A percentile compares a stretch with the other conserved stretches of the same genome.
phyloP scores from a whole-genome alignment of 2,888 invertebrate species.

The Calameuta filiformis region DNA sequence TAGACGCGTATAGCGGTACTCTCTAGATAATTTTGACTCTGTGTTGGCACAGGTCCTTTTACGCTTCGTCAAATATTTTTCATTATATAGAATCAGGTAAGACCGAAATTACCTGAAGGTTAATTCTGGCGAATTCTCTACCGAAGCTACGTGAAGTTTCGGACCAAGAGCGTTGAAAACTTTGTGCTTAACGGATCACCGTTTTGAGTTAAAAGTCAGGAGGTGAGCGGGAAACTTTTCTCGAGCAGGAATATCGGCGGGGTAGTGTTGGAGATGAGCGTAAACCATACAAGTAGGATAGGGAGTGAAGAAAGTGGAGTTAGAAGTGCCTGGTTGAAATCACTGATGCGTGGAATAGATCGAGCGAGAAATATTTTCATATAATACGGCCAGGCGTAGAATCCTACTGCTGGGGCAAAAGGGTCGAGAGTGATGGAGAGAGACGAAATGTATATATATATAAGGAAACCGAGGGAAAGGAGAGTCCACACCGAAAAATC shows the following conservation, averaged over 20 bases:
- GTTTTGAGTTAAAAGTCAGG: background rate
- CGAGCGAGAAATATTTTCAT: background rate
- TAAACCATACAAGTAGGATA: background rate
- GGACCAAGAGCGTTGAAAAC: background rate
- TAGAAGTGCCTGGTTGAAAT: background rate
- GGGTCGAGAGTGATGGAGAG: background rate
- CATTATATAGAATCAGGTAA: background rate
- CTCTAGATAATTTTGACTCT: background rate
- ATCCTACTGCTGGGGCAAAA: background rate
- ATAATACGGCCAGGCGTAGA: background rate
- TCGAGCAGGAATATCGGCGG: background rate
- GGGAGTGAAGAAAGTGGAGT: background rate
- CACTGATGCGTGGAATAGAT: background rate
- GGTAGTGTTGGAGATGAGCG: background rate
- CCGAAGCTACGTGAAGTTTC: background rate
- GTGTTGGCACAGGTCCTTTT: background rate
- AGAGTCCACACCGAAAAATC: background rate
- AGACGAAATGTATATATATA: background rate
- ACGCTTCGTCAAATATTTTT: background rate
- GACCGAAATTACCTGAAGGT: background rate
- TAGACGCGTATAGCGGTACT: background rate
- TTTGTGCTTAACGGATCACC: background rate
- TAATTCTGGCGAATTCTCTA: background rate
- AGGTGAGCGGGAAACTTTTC: slow-evolving; percentile 12
- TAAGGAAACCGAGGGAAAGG: background rate